These are phyloP conservation scores for Stenoptilia bipunctidactyla DNA, from an alignment of 2,888 invertebrate genomes.

Conservation along the genomic window DNA sequence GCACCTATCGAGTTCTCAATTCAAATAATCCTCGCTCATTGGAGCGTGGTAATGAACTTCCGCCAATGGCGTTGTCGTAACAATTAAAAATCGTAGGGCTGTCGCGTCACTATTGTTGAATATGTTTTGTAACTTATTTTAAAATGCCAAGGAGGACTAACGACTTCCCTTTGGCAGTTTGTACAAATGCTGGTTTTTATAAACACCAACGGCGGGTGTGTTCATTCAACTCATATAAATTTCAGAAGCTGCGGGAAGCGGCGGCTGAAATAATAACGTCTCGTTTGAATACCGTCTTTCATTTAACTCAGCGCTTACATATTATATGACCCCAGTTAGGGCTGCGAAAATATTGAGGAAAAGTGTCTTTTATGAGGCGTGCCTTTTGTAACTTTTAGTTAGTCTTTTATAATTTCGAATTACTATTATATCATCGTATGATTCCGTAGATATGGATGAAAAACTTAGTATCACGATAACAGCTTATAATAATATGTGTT, in stretches of 20 bases:
- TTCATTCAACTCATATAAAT: background rate
- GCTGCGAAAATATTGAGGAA: no score
- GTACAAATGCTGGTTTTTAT: no score
- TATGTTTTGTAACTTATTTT: slow-evolving; percentile 25
- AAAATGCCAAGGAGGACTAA: slow-evolving; percentile 28
- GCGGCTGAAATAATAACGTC: background rate
- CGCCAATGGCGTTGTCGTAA: slow-evolving; percentile 36
- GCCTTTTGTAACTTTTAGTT: no score
- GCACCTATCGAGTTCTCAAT: slow-evolving; percentile 28
- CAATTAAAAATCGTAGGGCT: slow-evolving; percentile 40
- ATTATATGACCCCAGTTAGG: background rate
- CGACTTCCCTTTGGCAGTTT: slow-evolving; percentile 29
- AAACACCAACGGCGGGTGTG: background rate
- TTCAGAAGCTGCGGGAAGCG: background rate
- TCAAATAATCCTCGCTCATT: slow-evolving; percentile 39
- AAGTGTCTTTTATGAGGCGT: no score
- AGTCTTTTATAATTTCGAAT: no score
- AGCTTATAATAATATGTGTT: no score
- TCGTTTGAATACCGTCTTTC: background rate
- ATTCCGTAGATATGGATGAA: no score
- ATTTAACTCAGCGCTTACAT: background rate
- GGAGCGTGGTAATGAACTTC: slow-evolving; percentile 39
- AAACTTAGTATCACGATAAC: no score
- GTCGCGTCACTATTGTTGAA: slow-evolving; percentile 27
- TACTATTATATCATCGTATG: no score